Conservation (phyloP, 2,113 vertebrate genomes). For the Salvelinus fontinalis region DNA sequence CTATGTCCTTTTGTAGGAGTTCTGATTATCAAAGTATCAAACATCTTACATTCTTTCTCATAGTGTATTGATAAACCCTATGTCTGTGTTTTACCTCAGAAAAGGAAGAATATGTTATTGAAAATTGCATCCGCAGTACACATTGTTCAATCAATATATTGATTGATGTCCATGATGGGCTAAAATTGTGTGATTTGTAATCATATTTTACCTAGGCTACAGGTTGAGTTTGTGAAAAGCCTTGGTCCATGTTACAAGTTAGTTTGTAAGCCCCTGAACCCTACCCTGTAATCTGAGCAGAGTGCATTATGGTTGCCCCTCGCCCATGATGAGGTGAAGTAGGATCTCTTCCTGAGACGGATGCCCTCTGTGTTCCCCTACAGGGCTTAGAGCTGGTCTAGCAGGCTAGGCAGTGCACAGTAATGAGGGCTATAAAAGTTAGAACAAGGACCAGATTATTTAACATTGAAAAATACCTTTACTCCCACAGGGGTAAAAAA, state of each 20-base stretch:
- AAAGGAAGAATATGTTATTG: too few species aligned
- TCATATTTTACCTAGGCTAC: not conserved
- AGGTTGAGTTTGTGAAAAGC: constrained; percentile 31
- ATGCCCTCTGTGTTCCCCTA: constrained; percentile 60
- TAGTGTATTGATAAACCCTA: not conserved
- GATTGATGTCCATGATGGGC: too few species aligned
- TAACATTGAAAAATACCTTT: constrained; percentile 59
- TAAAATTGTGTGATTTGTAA: not conserved
- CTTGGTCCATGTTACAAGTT: constrained; percentile 25
- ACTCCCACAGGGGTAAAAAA: constrained; percentile 31
- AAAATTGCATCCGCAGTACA: too few species aligned
- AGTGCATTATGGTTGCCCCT: constrained; percentile 59
- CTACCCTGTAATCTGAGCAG: constrained; percentile 23
- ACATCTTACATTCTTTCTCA: not conserved
- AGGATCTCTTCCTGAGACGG: constrained; percentile 60
- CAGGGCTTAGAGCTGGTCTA: constrained; percentile 48
- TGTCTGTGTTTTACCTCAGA: too few species aligned
- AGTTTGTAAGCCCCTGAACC: constrained; percentile 36
- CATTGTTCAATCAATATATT: too few species aligned
- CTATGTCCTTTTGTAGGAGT: not conserved
- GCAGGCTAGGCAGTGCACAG: constrained; percentile 39
- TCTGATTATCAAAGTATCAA: not conserved
- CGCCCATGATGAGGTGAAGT: constrained; percentile 59
- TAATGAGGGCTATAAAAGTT: constrained; percentile 60
- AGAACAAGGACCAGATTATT: constrained; percentile 39